phyloP scores from a whole-genome alignment of 2,113 vertebrate genomes.

The Leptobrachium ailaonicum region DNA sequence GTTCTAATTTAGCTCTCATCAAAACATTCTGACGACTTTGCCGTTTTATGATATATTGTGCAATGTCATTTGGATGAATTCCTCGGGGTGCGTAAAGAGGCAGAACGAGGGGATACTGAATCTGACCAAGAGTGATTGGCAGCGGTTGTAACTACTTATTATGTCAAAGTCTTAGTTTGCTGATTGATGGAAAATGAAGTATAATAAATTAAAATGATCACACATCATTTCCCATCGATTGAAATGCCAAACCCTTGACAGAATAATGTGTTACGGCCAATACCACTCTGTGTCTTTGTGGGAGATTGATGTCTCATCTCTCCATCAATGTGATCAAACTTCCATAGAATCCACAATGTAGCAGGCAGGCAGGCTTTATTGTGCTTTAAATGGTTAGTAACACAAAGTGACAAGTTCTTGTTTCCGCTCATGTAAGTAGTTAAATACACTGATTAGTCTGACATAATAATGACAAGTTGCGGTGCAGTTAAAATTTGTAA shows the following conservation, averaged over 20 bases:
- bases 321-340: constrained; percentile 77
- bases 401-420: constrained; percentile 8
- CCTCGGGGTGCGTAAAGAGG: constrained; percentile 66
- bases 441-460: neutral
- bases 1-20: constrained; percentile 35
- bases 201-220: constrained; percentile 88
- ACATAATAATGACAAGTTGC: neutral
- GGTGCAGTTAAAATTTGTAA: no score
- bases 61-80: constrained; percentile 62
- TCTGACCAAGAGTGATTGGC: constrained; percentile 80
- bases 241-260: constrained; percentile 82
- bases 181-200: constrained; percentile 84
- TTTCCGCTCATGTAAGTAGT: constrained; percentile 6
- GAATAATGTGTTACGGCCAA: constrained; percentile 82
- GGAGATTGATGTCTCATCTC: constrained; percentile 77
- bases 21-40: constrained; percentile 52
- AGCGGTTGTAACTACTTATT: constrained; percentile 80
- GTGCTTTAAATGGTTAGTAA: constrained; percentile 21
- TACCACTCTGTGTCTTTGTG: constrained; percentile 80
- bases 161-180: constrained; percentile 77
- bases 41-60: constrained; percentile 51
- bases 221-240: constrained; percentile 87
- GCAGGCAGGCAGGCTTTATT: constrained; percentile 55
- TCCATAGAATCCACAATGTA: constrained; percentile 67
- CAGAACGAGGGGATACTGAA: constrained; percentile 58